Base-by-base conservation (phyloP, 2,888 invertebrate species). In the Hipparchia semele region DNA sequence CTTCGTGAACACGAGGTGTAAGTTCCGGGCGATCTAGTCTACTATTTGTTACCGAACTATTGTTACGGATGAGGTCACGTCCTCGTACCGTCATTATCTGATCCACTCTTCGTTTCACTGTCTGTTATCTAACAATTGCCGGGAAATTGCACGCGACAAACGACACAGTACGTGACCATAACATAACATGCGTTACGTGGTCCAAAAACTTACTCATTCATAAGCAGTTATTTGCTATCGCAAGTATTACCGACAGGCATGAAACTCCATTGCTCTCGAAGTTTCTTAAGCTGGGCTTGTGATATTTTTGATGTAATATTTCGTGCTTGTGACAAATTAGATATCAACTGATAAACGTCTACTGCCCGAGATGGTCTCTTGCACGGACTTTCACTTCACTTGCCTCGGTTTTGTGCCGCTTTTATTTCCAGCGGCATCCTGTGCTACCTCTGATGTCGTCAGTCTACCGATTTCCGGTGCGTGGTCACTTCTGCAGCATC, bases 11-110 rank as follows among this genome's bases (percentile, higher is more conserved):
- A 39, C 39, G 39, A 39, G 39, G 39, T 39, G 3, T 39, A 39
- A 39, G 23, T 23, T 23, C 39, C 39, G 39, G 39, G 39, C 39
- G 39, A 39, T 39, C 39, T 39, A 39, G 3, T 4, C 2, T 2
- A 39, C 3, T 39, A 39, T 39, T 39, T 39, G 39, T 70, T 66
- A 61, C 51, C 9, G 65, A 51, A 59, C 58, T 58, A 23, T 49
- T 12, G 75, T 76, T 75, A 79, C 74, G 76, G 73, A 74, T 74
- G 77, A 75, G 72, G 75, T 76, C 77, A 77, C 74, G 72, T 73
- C 67, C 73, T 70, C 60, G 65, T 8, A n/a, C 51, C 71, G 76
- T 71, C 72, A 76, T 77, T 77, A 79, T 61, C 54, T 61, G 64
- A 68, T 64, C 53, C 73, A 74, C 71, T 74, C 74, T 71, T 73